Percentiles rank a stretch among this genome's conserved stretches.
Evolutionary conservation across 2,113 vertebrate genomes (phyloP).

Genomic region (Sceloporus undulatus): DNA sequence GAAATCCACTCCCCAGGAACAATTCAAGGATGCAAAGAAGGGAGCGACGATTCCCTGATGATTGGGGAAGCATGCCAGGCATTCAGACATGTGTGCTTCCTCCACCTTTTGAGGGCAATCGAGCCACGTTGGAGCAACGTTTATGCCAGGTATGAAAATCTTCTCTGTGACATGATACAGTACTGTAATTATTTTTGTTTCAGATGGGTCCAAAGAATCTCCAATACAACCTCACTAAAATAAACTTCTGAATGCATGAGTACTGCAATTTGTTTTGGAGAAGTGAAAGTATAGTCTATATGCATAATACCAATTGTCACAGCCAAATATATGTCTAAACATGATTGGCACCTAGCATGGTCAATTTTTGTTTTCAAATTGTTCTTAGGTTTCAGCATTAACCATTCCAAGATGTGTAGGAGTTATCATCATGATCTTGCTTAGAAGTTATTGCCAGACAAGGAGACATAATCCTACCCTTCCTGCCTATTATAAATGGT

Average conservation of each 20-base stretch:
- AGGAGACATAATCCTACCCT: not conserved
- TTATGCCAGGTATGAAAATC: too few relatives aligned
- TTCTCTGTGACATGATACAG: not conserved
- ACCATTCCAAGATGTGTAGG: not conserved
- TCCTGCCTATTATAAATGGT: not conserved
- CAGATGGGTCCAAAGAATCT: not conserved
- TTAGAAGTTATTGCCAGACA: not conserved
- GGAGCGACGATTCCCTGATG: too few relatives aligned
- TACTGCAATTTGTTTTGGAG: constrained; percentile 28
- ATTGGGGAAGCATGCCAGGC: too few relatives aligned
- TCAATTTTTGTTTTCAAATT: not conserved
- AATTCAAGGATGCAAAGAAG: too few relatives aligned
- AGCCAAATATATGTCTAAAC: constrained; percentile 8
- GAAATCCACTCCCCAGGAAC: too few relatives aligned
- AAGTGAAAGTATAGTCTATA: constrained; percentile 10
- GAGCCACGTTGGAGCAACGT: too few relatives aligned
- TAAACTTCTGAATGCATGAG: constrained; percentile 23
- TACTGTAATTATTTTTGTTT: not conserved
- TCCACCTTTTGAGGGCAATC: too few relatives aligned
- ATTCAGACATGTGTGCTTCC: too few relatives aligned
- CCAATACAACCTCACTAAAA: not conserved
- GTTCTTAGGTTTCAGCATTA: constrained; percentile 22
- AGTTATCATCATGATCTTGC: not conserved
- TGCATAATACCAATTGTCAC: not conserved
- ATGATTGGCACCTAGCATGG: constrained; percentile 18